Evolutionary conservation across 2,888 invertebrate genomes (phyloP), one percentile per base, ranked within the genome.

Genomic region (Hydraecia micacea): DNA sequence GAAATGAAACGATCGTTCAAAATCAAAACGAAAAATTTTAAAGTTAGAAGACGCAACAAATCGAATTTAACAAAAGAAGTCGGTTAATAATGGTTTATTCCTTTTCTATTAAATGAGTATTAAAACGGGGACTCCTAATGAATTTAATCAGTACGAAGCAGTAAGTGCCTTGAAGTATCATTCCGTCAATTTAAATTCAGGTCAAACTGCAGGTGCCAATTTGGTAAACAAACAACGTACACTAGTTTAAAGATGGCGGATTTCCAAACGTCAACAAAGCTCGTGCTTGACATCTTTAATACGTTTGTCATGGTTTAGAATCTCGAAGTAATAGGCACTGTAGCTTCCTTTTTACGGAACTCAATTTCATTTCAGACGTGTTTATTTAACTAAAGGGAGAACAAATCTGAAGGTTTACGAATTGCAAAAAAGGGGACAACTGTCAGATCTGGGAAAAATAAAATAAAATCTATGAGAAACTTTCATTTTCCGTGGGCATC

Each of bases 241-340:
- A 80, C 86, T 74, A 87, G 88, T 87, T 83, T 87, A 85, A 77
- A 87, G 87, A 88, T 78, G 76, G 80, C 42, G 81, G 79, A 81
- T 79, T 86, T 81, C 80, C 66, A 81, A 83, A 87, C 77, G 85
- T 84, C 87, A 85, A 77, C 79, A 66, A 79, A 85, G 79, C 81
- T 80, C 88, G 90, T 89, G 89, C 86, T 88, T 88, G 77, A 88
- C 90, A 90, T 88, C 86, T 81, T 74, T 80, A 89, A 88, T 88
- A 86, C 79, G 79, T 83, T 71, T 71, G 72, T 77, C 84, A 79
- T 83, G 86, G 87, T 90, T 88, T 87, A 87, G 84, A 87, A 89
- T 88, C 86, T 79, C 75, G 71, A 86, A 82, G 85, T 87, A 83
- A 85, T 81, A 70, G 81, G 42, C 73, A 79, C 32, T 85, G 78